Evolutionary conservation across 2,113 vertebrate genomes (phyloP).

Genomic region (Pseudorhombus dupliciocellatus): DNA sequence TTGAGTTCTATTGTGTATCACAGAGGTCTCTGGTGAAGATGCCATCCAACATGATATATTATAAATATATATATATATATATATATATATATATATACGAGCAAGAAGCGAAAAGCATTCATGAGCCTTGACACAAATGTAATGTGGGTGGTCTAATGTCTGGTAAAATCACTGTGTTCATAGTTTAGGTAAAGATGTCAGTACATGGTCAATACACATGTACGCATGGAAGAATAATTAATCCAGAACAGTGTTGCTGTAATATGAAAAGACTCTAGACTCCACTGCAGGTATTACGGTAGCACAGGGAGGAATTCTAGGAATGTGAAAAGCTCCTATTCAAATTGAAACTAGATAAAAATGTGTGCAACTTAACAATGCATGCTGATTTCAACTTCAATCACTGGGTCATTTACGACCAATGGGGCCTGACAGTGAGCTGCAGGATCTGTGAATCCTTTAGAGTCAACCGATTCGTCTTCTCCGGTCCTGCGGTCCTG

Average conservation of each 20-base stretch:
- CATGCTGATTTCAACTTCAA: background rate
- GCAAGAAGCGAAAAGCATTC: background rate
- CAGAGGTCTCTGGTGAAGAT: background rate
- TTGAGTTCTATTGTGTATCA: too few species aligned
- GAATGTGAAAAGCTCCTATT: conserved; percentile 85
- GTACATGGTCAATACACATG: background rate
- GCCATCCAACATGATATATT: background rate
- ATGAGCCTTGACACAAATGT: background rate
- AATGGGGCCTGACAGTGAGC: background rate
- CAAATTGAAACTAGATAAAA: conserved; percentile 78
- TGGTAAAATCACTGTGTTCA: background rate
- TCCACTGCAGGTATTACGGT: conserved; percentile 80
- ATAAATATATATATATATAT: background rate
- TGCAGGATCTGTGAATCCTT: background rate
- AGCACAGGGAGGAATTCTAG: conserved; percentile 82
- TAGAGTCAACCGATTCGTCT: background rate
- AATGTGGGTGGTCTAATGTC: background rate
- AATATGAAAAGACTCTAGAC: background rate
- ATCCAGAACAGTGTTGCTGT: conserved; percentile 8
- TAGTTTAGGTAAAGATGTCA: background rate
- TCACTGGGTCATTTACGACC: background rate
- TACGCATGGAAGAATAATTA: background rate
- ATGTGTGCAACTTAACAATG: conserved; percentile 39
- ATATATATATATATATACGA: background rate
- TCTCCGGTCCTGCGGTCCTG: background rate